Conservation (phyloP, 30 jellyfish, hydroid and myxozoan species). For the Mastigias papua region DNA sequence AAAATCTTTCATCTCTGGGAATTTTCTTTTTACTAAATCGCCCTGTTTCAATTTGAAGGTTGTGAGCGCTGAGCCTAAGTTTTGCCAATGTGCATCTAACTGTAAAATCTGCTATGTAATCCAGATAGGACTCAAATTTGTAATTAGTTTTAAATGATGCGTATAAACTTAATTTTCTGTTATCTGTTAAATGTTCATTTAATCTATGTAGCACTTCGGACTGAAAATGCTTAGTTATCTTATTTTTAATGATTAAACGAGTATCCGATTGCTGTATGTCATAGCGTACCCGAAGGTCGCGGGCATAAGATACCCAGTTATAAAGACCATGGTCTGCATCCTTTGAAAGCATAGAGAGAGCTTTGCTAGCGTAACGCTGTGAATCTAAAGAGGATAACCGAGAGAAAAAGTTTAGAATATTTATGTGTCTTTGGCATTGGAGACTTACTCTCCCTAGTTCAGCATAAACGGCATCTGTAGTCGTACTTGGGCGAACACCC, state of each 20-base stretch:
- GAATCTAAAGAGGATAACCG: slow-evolving; percentile 28
- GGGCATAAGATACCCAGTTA: slow-evolving; percentile 47
- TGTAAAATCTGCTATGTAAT: slow-evolving; percentile 19
- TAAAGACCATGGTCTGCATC: slow-evolving; percentile 50
- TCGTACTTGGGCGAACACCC: slow-evolving; percentile 50
- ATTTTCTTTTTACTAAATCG: slow-evolving; percentile 40
- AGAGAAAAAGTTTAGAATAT: slow-evolving; percentile 23
- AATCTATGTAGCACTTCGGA: slow-evolving; percentile 23
- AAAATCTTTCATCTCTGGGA: slow-evolving; percentile 57
- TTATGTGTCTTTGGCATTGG: slow-evolving; percentile 27
- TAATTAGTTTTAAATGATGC: slow-evolving; percentile 38
- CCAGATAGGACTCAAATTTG: slow-evolving; percentile 54
- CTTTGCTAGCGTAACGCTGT: slow-evolving; percentile 49
- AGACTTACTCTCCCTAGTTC: slow-evolving; percentile 44
- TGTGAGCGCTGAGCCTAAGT: slow-evolving; percentile 42
- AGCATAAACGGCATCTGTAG: slow-evolving; percentile 48
- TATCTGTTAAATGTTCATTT: slow-evolving; percentile 27
- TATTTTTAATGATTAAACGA: slow-evolving; percentile 30
- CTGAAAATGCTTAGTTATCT: slow-evolving; percentile 12
- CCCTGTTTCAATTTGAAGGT: slow-evolving; percentile 49
- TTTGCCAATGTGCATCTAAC: slow-evolving; percentile 31
- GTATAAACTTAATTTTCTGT: slow-evolving; percentile 11
- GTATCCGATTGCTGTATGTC: slow-evolving; percentile 40
- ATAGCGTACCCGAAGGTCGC: slow-evolving; percentile 18
- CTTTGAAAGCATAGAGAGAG: slow-evolving; percentile 15